Conservation (phyloP, 2,113 vertebrate genomes). For the Pantherophis guttatus region DNA sequence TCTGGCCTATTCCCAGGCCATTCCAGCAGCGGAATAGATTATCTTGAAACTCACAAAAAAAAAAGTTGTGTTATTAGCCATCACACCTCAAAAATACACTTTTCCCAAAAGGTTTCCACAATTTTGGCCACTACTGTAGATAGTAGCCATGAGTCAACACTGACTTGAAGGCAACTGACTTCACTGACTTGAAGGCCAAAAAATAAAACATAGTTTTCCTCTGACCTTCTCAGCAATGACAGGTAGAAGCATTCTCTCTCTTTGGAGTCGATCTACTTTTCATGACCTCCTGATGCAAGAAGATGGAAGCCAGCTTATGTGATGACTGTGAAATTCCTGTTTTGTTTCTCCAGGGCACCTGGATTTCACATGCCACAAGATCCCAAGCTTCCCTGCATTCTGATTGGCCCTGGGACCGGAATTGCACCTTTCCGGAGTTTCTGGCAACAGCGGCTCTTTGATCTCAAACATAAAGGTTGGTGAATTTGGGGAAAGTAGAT, state of each 20-base stretch:
- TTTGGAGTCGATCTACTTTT: accelerated
- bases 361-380: constrained; percentile 94
- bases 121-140: not conserved
- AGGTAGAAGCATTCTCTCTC: not conserved
- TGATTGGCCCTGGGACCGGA: constrained; percentile 92
- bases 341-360: constrained; percentile 74
- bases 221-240: not conserved
- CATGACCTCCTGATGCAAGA: not conserved
- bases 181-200: not conserved
- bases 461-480: constrained; percentile 89
- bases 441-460: constrained; percentile 93
- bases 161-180: not conserved
- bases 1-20: too few relatives aligned
- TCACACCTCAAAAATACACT: too few relatives aligned
- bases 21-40: too few relatives aligned
- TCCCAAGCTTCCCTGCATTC: constrained; percentile 88
- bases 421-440: constrained; percentile 98
- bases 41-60: too few relatives aligned
- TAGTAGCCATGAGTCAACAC: not conserved
- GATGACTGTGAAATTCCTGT: not conserved
- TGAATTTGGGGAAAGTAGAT: accelerated
- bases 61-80: too few relatives aligned
- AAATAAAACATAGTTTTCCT: not conserved
- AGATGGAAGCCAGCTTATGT: not conserved
- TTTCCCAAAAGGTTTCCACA: too few relatives aligned